Base-by-base conservation (phyloP, 1,140 invertebrate species). In the Brachionus rotundiformis region DNA sequence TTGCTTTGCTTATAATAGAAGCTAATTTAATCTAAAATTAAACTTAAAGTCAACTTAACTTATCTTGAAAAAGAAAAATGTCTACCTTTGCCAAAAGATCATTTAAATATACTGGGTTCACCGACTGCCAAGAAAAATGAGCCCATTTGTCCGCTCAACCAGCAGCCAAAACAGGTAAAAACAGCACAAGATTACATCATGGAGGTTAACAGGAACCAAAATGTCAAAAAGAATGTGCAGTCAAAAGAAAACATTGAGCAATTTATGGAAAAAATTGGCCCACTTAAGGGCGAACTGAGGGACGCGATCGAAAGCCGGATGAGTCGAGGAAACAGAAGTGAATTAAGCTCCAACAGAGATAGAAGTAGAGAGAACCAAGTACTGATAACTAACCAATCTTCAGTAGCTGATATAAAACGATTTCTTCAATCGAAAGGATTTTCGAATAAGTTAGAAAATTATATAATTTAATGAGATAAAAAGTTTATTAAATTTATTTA, bases 381-480 rank as follows among this genome's bases (percentile, higher is more conserved):
- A 2, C n/a, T 36, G 31, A 16, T 68, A 36, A 68, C 29, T 16
- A 36, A 29, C 5, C 16, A 16, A 2, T 68, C 63, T 1, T 16
- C 87, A 25, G 87, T 90, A 0, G 83, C 86, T 1, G 93, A 94
- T 84, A 92, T 94, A 3, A 90, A 91, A 82, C 88, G 90, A 29
- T 95, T 93, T 93, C 87, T 94, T 7, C 88, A 90, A 71, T 90
- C 89, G 3, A 95, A 94, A 86, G 91, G 91, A 39, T 95, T 94
- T 87, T 90, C 90, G 47, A 87, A 90, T 23, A 87, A 87, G 83
- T 90, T 86, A 84, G 83, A 84, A 80, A 73, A n/a, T n/a, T n/a
- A n/a, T n/a, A 49, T 71, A 27, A 13, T 7, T 61, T 61, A 79
- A 65, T 47, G 13, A 0, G 47, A 29, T 23, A 3, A 6, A 33